Base-by-base conservation (phyloP, 2,113 vertebrate genomes). In the Bambusicola thoracicus region DNA sequence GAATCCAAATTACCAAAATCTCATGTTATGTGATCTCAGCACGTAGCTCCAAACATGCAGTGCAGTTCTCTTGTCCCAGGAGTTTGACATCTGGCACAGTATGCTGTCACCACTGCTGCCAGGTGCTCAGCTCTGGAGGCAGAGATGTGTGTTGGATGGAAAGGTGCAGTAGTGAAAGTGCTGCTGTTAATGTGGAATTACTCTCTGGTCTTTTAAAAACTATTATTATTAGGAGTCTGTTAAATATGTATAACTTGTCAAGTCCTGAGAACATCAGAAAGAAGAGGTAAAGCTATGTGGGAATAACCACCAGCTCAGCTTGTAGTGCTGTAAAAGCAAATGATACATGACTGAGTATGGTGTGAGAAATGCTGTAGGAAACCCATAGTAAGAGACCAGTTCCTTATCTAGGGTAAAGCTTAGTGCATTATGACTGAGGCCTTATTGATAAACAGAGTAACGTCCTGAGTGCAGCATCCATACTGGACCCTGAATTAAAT, bases 401-500 rank as follows among this genome's bases (percentile, higher is more conserved):
- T 24, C 51, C 48, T 72, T 25, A 48, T 32, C 40, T 14, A 18
- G 44, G 36, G 8, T 20, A 5, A 29, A 75, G 66, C 43, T 49
- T 4, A 10, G 11, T 25, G 2, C 22, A 21, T 2, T 2, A 18
- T 44, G 43, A 34, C 4, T 12, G 4, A 48, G 59, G 32, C 68
- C 30, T 14, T 78, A 25, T 4, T 9, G 27, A 2, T 20, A 21
- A 53, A 20, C 16, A 51, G 51, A 48, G 53, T 18, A n/a, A 22
- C 27, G 21, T 21, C 55, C 5, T 16, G 62, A 43, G n/a, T 3
- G 30, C n/a, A 36, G 53, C 34, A 32, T 24, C 56, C 8, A 0
- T 44, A 40, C 62, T 43, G 72, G 41, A 25, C 41, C 30, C 40
- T 29, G 17, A n/a, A 0, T 34, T 38, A 38, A 34, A 1, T 40